Conservation (phyloP, 2,888 invertebrate species). For the Strigamia transsilvanica region DNA sequence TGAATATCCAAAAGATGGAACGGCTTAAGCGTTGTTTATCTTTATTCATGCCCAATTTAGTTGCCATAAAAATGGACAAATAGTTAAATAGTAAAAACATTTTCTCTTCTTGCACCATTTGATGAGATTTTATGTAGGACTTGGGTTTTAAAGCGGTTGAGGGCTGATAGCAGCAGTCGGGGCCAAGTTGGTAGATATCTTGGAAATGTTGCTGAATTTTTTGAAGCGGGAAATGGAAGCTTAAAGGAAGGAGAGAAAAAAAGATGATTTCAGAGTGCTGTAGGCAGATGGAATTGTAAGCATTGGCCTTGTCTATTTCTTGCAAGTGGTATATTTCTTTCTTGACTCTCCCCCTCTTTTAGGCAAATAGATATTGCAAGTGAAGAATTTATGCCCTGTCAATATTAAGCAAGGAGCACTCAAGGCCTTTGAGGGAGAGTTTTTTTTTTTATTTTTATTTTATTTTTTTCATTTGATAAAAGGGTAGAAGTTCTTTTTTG, state of each 20-base stretch:
- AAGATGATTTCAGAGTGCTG: conserved; percentile 14
- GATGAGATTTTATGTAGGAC: neutral
- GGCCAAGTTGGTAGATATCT: neutral
- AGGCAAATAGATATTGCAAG: conserved; percentile 27
- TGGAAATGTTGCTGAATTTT: conserved; percentile 28
- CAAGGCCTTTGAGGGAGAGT: neutral
- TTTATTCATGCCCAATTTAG: neutral
- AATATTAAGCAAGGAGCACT: conserved; percentile 9
- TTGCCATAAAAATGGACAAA: neutral
- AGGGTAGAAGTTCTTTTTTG: neutral
- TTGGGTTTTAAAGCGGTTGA: neutral
- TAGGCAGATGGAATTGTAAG: neutral
- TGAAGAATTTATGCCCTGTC: conserved; percentile 30
- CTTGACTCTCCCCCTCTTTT: conserved; percentile 10
- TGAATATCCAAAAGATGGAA: no score
- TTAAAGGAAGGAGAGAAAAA: conserved; percentile 2
- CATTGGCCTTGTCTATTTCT: neutral
- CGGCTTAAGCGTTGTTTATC: neutral
- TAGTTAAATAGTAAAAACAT: neutral
- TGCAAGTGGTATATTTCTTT: neutral
- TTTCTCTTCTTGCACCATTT: neutral
- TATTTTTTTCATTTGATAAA: neutral
- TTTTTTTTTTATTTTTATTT: neutral
- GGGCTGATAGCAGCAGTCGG: neutral
- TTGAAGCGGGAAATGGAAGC: conserved; percentile 20